These are phyloP conservation scores for Theodoxus fluviatilis DNA, from an alignment of 2,888 invertebrate genomes.

Conservation along the genomic window DNA sequence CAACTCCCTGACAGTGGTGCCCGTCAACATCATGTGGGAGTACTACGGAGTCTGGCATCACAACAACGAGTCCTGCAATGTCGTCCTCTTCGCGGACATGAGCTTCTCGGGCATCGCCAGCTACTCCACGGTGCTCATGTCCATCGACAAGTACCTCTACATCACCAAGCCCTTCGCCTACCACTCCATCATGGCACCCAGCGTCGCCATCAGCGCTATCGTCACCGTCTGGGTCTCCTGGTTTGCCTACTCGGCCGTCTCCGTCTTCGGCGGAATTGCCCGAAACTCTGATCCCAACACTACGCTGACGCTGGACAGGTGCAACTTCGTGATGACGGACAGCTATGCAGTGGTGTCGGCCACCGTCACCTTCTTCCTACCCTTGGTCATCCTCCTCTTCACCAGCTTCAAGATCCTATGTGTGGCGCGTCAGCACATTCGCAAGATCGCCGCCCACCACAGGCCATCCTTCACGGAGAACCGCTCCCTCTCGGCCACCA, in stretches of 20 bases:
- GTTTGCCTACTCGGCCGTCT: constrained; percentile 34
- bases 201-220: constrained; percentile 32
- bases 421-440: constrained; percentile 39
- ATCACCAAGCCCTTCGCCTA: constrained; percentile 43
- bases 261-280: constrained; percentile 38
- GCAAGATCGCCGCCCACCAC: constrained; percentile 33
- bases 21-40: constrained; percentile 43
- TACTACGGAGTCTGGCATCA: constrained; percentile 40
- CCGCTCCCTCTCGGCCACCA: constrained; percentile 22
- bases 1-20: constrained; percentile 39
- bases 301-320: constrained; percentile 28
- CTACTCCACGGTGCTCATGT: constrained; percentile 42
- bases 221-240: constrained; percentile 36
- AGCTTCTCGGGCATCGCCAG: constrained; percentile 41
- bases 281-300: constrained; percentile 32
- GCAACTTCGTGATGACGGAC: constrained; percentile 42
- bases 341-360: constrained; percentile 35
- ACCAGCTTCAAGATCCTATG: constrained; percentile 40
- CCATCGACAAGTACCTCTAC: constrained; percentile 43
- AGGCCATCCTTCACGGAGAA: constrained; percentile 21
- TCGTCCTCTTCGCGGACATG: constrained; percentile 39
- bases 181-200: constrained; percentile 35
- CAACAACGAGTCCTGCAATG: constrained; percentile 33
- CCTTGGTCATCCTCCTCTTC: constrained; percentile 41
- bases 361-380: constrained; percentile 38